phyloP scores from a whole-genome alignment of 1,140 invertebrate species.

The Drosophila sproati region DNA sequence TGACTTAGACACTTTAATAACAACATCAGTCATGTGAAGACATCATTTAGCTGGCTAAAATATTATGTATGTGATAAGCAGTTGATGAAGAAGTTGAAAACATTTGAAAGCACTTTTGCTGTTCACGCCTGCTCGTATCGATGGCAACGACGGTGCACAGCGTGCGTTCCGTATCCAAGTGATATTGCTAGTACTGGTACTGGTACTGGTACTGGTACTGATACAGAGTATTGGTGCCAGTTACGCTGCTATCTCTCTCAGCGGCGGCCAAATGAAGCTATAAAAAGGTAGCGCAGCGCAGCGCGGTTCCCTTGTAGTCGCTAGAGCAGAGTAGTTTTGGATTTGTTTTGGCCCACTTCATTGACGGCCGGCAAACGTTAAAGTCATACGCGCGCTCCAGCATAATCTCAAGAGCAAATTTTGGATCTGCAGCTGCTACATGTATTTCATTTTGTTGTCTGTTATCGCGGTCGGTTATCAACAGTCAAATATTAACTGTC shows the following conservation, averaged over 20 bases:
- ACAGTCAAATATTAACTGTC: conserved; percentile 57
- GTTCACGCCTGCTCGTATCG: too few relatives aligned
- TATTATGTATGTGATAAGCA: too few relatives aligned
- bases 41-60: too few relatives aligned
- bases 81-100: too few relatives aligned
- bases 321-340: conserved; percentile 9
- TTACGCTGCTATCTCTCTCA: conserved; percentile 46
- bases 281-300: conserved; percentile 19
- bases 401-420: conserved; percentile 60
- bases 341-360: conserved; percentile 51
- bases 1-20: too few relatives aligned
- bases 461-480: conserved; percentile 56
- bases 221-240: conserved; percentile 6
- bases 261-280: conserved; percentile 26
- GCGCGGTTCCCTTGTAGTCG: conserved; percentile 17
- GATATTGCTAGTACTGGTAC: too few relatives aligned
- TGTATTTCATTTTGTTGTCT: conserved; percentile 9
- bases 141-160: too few relatives aligned
- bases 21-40: too few relatives aligned
- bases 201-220: neutral
- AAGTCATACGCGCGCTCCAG: conserved; percentile 39
- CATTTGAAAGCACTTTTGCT: too few relatives aligned
- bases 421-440: neutral
- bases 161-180: too few relatives aligned
- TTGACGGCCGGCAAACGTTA: conserved; percentile 68